Base-by-base conservation (phyloP, 2,113 vertebrate genomes). In the Martes martes region DNA sequence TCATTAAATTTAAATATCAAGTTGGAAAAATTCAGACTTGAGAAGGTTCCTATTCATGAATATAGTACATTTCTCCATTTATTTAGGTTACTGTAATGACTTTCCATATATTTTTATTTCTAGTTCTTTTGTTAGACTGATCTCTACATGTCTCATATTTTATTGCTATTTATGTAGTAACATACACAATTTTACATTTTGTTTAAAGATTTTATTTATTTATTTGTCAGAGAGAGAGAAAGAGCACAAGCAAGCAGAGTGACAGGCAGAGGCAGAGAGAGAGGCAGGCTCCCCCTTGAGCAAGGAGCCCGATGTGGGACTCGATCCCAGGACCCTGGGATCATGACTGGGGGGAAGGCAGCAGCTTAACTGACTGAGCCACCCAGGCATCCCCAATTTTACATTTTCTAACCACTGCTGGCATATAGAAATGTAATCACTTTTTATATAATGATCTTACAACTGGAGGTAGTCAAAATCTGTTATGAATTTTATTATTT, bases 141-240 rank as follows among this genome's bases (percentile, higher is more conserved):
- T n/a, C 94, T 67, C 33, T 82, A 42, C 76, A n/a, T 63, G 28
- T 13, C 50, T 61, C 24, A 6, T 45, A 78, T 45, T 92, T 92
- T 71, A 55, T 39, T 76, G 18, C 11, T 52, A 85, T 74, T 80
- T 47, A 57, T 21, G 65, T 39, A 50, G 15, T 63, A 89, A 69
- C 28, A 88, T 23, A 91, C 59, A 76, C 67, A 94, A 83, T 78
- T 92, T 94, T 65, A 94, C 14, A 74, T 59, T 28, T 94, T 91
- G 16, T 55, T 55, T 5, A 5, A 55, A 55, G 4, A 18, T 55
- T 55, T 55, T 55, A 55, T 55, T 55, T 52, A 52, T 52, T 16
- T 18, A 18, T 55, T 55, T 55, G 52, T 55, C 52, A 55, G 52
- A 55, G 52, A 55, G 52, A 55, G 52, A 52, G 52, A 55, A 18